Conservation (phyloP, 2,888 invertebrate species). For the Amphiduros pacificus region DNA sequence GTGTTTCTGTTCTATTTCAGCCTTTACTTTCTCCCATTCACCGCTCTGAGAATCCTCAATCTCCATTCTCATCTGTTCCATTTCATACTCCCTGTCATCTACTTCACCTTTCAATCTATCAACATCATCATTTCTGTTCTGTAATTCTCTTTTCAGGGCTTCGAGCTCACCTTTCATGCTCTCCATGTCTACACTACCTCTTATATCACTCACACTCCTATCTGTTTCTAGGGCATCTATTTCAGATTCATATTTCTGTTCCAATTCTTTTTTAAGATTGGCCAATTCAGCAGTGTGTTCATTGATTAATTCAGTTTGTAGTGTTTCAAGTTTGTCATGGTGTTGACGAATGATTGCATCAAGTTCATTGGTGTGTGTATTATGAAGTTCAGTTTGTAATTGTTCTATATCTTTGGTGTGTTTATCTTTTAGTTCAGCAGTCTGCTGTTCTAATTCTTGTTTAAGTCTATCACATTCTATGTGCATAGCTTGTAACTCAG, state of each 20-base stretch:
- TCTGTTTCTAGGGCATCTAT: no score
- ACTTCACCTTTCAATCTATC: no score
- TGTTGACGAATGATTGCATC: background rate
- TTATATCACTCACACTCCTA: no score
- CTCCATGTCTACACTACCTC: conserved; percentile 13
- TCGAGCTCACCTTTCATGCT: conserved; percentile 7
- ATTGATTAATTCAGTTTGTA: no score
- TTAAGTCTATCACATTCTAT: background rate
- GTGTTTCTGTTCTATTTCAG: background rate
- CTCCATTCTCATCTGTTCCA: background rate
- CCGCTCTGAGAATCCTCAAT: background rate
- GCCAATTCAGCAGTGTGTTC: no score
- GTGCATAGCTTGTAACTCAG: background rate
- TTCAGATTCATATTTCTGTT: no score
- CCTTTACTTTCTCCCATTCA: background rate
- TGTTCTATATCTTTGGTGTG: background rate
- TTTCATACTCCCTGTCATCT: no score
- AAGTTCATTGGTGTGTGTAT: background rate
- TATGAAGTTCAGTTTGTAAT: background rate
- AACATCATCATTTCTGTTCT: background rate
- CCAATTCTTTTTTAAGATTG: no score
- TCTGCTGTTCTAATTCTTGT: background rate
- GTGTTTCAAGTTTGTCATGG: no score
- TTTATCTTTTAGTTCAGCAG: background rate
- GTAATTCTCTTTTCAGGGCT: conserved; percentile 11